Base-by-base conservation (phyloP, 1,140 invertebrate species). In the Myzus persicae region DNA sequence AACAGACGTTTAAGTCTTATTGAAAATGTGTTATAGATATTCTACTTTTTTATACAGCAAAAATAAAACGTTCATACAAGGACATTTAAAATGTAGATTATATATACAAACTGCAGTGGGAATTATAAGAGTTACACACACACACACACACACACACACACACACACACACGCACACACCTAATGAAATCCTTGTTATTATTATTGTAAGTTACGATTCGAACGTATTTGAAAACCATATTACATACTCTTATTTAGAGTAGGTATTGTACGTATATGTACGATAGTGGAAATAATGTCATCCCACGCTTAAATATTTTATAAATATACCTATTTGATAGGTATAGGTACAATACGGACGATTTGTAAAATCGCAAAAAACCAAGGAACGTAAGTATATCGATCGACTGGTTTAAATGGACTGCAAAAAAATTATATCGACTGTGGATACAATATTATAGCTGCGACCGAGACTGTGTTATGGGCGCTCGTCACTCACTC, bases 121-220 rank as follows among this genome's bases (percentile, higher is more conserved):
- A n/a, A n/a, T 76, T n/a, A 76, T 76, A 76, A 76, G n/a, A 18
- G 59, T 76, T 76, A n/a, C n/a, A 76, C 59, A 67, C 14, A n/a
- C n/a, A n/a, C n/a, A n/a, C n/a, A n/a, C n/a, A n/a, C n/a, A n/a
- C n/a, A n/a, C n/a, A n/a, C n/a, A n/a, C n/a, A n/a, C n/a, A n/a
- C n/a, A n/a, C n/a, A n/a, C n/a, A n/a, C n/a, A n/a, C n/a, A n/a
- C n/a, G n/a, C n/a, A n/a, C n/a, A 20, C 5, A 76, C n/a, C 59
- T 76, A 76, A 76, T 76, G n/a, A 76, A 76, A 76, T 76, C 59
- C 59, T 76, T 76, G 59, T 76, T 76, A 76, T 76, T 76, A 67
- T 67, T 51, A 24, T 51, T 51, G 48, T 51, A 22, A 51, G 48
- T 51, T n/a, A 5, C 59, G 31, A 76, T 76, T 76, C 59, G 31